A percentile compares a stretch with the other conserved stretches of the same genome.
phyloP scores from a whole-genome alignment of 2,797 vertebrate species.

The Megaceryle alcyon region DNA sequence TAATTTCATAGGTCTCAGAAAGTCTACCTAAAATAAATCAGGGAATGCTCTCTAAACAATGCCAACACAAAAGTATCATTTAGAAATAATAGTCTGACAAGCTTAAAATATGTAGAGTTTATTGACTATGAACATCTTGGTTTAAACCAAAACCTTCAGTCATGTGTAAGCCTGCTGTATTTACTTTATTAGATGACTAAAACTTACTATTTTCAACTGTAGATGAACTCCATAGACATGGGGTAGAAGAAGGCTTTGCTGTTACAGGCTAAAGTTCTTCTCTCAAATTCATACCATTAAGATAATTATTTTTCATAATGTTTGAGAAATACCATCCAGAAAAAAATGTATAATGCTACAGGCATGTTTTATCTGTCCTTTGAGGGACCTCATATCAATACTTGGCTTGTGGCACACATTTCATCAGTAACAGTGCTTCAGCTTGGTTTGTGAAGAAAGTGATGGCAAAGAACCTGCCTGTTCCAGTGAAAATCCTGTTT shows the following conservation, averaged over 20 bases:
- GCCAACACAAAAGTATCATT: not conserved
- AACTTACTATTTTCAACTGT: not conserved
- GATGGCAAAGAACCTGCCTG: not conserved
- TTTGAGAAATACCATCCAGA: not conserved
- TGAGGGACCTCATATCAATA: not conserved
- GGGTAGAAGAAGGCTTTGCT: not conserved
- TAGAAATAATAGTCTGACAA: not conserved
- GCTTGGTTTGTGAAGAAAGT: not conserved
- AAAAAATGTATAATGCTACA: rapidly evolving
- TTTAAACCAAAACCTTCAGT: not conserved
- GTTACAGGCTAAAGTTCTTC: not conserved
- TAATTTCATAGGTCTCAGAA: not conserved
- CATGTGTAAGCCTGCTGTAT: not conserved
- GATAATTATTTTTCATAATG: not conserved
- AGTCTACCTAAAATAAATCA: not conserved
- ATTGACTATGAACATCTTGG: not conserved
- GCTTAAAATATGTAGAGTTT: not conserved
- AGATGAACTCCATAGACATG: not conserved
- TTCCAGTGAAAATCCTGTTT: not conserved
- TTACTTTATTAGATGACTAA: not conserved
- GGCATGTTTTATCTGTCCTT: not conserved
- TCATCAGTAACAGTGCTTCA: not conserved
- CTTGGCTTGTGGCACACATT: not conserved
- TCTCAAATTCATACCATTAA: not conserved
- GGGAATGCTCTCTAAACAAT: not conserved